Conservation (phyloP, 2,113 vertebrate species). For the Glareola pratincola region DNA sequence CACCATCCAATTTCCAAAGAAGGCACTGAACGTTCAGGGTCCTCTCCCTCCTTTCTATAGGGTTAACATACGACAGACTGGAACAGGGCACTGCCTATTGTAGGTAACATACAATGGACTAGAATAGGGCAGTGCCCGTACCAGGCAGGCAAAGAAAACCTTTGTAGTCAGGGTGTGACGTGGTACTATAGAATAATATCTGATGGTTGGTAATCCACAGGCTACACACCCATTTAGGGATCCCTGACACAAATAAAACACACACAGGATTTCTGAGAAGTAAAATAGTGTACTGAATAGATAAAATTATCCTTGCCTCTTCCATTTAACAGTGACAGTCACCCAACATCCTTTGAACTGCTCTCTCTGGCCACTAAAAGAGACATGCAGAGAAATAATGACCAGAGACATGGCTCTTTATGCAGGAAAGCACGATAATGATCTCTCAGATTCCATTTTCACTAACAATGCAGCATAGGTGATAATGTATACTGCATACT, state of each 20-base stretch:
- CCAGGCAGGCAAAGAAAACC: not conserved
- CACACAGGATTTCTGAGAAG: not conserved
- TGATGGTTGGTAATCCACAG: not conserved
- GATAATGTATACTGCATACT: not conserved
- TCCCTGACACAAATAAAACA: not conserved
- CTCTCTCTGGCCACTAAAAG: not conserved
- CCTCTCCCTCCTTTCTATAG: not conserved
- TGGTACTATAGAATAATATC: not conserved
- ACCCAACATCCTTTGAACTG: not conserved
- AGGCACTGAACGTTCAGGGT: not conserved
- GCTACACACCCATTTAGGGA: not conserved
- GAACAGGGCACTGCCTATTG: not conserved
- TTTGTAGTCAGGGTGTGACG: not conserved
- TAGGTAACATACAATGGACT: not conserved
- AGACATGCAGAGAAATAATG: not conserved
- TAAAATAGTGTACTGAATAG: not conserved
- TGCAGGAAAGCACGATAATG: not conserved
- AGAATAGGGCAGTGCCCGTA: not conserved
- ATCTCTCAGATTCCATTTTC: not conserved
- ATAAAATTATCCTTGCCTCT: not conserved
- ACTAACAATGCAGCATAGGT: not conserved
- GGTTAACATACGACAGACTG: not conserved
- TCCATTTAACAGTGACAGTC: not conserved
- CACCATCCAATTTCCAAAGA: not conserved
- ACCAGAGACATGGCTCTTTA: not conserved